Evolutionary conservation across 1,140 invertebrate genomes (phyloP), one percentile per base, ranked within the genome.

Genomic region (Drosophila sp.): DNA sequence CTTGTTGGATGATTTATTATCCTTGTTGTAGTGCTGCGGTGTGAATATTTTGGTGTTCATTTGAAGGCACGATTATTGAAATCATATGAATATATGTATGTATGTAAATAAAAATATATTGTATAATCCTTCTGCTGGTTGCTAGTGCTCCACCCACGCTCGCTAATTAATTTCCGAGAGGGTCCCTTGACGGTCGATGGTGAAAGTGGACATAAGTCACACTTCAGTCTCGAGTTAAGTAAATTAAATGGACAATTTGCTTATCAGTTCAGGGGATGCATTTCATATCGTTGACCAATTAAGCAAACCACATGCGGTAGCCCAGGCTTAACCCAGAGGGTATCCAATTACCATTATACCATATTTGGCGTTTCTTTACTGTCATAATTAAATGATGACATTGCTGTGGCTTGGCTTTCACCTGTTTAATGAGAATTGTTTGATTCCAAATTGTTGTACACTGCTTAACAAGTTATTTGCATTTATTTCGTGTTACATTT

Each of bases 141-240:
- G 35, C 44, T 50, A 25, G 23, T 50, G 44, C 25, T 27, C 44
- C 44, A 50, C 44, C 44, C 44, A 87, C 64, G 65, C 66, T 60
- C 41, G 54, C 69, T 90, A 86, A 90, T 90, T 90, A 90, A 90
- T 90, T 80, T 83, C 79, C 44, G 64, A 78, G 79, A 78, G 71
- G 76, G 83, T 67, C 66, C 63, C 50, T 47, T 17, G 62, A 70
- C 66, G 41, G 61, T 50, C 72, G 80, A 80, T 90, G 85, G 84
- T 90, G 85, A 89, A 89, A 89, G 84, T 89, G 80, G 60, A 85
- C 84, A 84, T 87, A 89, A 84, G 80, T 87, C 82, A 87, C 84
- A 83, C 80, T 68, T 76, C 77, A 57, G 62, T 33, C 58, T 27
- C 6, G 54, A 30, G 44, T 57, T 68, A 25, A 50, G 64, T 64